Evolutionary conservation across 1,140 invertebrate genomes (phyloP).

Genomic region (Marisa cornuarietis): DNA sequence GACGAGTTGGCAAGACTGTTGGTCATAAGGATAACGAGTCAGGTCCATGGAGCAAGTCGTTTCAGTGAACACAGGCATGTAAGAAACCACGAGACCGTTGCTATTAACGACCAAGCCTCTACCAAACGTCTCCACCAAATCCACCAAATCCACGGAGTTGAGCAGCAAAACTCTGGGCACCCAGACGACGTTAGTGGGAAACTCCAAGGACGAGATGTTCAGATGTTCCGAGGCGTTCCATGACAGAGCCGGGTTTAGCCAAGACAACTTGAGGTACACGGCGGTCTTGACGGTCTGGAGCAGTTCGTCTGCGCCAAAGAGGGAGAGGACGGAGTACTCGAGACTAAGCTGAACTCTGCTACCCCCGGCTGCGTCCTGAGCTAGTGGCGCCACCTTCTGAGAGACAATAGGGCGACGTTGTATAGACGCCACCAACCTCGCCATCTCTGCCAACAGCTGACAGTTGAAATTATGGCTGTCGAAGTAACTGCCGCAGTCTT

Average conservation of each 20-base stretch:
- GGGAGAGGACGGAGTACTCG: too few relatives aligned
- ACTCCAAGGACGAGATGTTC: constrained; percentile 61
- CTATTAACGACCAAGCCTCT: background rate
- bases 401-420: too few relatives aligned
- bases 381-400: too few relatives aligned
- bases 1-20: constrained; percentile 73
- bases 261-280: constrained; percentile 38
- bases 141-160: constrained; percentile 49
- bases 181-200: constrained; percentile 68
- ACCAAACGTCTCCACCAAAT: constrained; percentile 2
- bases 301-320: background rate
- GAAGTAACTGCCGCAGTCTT: too few relatives aligned
- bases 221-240: constrained; percentile 68
- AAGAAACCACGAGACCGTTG: constrained; percentile 38
- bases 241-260: constrained; percentile 67
- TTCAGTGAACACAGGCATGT: constrained; percentile 16
- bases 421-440: too few relatives aligned
- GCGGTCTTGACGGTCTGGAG: constrained; percentile 28
- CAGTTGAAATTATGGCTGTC: too few relatives aligned
- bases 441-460: too few relatives aligned
- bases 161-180: constrained; percentile 69
- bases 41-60: constrained; percentile 90
- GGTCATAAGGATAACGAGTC: constrained; percentile 77
- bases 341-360: too few relatives aligned
- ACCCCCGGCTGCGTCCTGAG: too few relatives aligned